A percentile compares a stretch with the other conserved stretches of the same genome.
Conservation (phyloP, 2,113 vertebrate genomes). For the Scomber japonicus region DNA sequence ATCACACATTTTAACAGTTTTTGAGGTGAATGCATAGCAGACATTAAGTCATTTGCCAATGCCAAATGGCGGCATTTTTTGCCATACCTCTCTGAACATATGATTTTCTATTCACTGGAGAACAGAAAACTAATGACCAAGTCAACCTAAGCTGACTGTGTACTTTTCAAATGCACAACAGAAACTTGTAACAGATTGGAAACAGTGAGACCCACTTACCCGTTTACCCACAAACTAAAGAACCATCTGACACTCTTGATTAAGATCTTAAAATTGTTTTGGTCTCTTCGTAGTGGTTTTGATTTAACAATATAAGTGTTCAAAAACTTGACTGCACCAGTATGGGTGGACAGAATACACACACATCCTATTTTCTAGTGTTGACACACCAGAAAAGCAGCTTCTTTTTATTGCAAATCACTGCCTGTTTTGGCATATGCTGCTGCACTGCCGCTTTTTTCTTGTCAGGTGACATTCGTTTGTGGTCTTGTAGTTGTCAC, state of each 20-base stretch:
- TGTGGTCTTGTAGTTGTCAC: slow-evolving; percentile 25
- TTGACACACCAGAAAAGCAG: slow-evolving; percentile 5
- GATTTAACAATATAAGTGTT: background rate
- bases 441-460: background rate
- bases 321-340: background rate
- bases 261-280: slow-evolving; percentile 3
- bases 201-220: background rate
- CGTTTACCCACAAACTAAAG: background rate
- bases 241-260: background rate
- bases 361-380: slow-evolving; percentile 22
- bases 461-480: slow-evolving; percentile 44
- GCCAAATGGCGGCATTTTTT: background rate
- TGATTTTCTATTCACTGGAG: background rate
- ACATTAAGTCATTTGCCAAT: background rate
- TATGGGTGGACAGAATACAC: background rate
- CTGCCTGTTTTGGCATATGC: slow-evolving; percentile 15
- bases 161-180: background rate
- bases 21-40: background rate
- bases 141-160: background rate
- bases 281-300: slow-evolving; percentile 5
- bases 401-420: background rate
- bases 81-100: background rate
- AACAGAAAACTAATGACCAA: background rate
- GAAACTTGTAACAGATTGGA: background rate
- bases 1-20: background rate